A percentile compares a stretch with the other conserved stretches of the same genome.
These are phyloP conservation scores for Himalopsyche japonica DNA, from an alignment of 2,888 invertebrate genomes.

Conservation along the genomic window DNA sequence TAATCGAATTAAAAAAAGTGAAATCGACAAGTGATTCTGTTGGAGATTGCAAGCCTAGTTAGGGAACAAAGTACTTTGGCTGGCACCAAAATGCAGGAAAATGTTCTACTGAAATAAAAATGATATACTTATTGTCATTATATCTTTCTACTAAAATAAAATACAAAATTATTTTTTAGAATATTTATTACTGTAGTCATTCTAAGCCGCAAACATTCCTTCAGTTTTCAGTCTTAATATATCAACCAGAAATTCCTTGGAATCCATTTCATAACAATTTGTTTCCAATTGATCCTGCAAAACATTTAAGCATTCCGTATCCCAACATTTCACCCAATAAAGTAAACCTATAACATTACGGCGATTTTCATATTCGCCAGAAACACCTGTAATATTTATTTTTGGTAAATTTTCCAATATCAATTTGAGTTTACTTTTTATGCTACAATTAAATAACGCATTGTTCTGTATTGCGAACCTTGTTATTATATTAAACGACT, in stretches of 20 bases:
- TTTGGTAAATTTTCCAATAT: conserved; percentile 57
- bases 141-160: not conserved
- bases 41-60: conserved; percentile 50
- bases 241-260: conserved; percentile 53
- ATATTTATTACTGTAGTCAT: not conserved
- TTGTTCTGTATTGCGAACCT: conserved; percentile 63
- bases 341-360: conserved; percentile 60
- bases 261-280: conserved; percentile 48
- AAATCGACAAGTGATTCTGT: conserved; percentile 55
- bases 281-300: conserved; percentile 52
- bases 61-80: conserved; percentile 38
- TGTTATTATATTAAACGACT: conserved; percentile 61
- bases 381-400: conserved; percentile 49
- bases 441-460: conserved; percentile 53
- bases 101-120: not conserved
- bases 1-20: conserved; percentile 52
- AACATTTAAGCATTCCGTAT: conserved; percentile 51
- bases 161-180: not conserved
- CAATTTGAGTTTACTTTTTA: conserved; percentile 51
- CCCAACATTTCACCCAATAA: conserved; percentile 58
- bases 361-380: conserved; percentile 51
- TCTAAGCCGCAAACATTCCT: conserved; percentile 39
- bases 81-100: not conserved
- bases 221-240: conserved; percentile 50
- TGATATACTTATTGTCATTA: not conserved